These are phyloP conservation scores for Rhinoderma darwinii DNA, from an alignment of 2,113 vertebrate genomes.

Conservation along the genomic window DNA sequence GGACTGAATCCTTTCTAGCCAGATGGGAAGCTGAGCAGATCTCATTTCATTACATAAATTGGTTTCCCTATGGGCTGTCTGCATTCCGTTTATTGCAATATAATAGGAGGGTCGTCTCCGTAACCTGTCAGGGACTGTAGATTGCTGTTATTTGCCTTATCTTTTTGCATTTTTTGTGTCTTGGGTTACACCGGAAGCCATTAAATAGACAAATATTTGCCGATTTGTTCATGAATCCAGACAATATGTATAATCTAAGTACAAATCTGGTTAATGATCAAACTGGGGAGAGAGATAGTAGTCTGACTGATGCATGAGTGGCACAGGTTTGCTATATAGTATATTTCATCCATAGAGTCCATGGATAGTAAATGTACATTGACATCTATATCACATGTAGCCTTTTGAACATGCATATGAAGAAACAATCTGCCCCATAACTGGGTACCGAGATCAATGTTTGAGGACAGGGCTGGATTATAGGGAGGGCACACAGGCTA, in stretches of 20 bases:
- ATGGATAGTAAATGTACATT: no score
- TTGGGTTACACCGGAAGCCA: not conserved
- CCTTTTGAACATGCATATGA: no score
- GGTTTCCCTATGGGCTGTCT: not conserved
- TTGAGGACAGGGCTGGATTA: no score
- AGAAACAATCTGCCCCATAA: no score
- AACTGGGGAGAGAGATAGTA: not conserved
- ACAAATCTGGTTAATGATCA: not conserved
- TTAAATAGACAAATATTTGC: slow-evolving; percentile 7
- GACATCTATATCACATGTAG: no score
- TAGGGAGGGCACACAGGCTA: no score
- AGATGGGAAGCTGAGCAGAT: not conserved
- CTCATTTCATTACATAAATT: slow-evolving; percentile 30
- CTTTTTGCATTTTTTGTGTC: not conserved
- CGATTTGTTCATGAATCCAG: not conserved
- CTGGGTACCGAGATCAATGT: no score
- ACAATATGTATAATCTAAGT: not conserved
- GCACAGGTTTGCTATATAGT: no score
- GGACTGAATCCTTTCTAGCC: not conserved
- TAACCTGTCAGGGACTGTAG: not conserved
- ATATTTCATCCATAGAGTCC: no score
- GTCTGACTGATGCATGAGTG: not conserved
- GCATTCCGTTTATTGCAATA: not conserved
- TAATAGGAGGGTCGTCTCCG: not conserved
- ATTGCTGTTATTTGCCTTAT: not conserved